Evolutionary conservation across 2,888 invertebrate species (phyloP).

Genomic region (Synanthedon myopaeformis): DNA sequence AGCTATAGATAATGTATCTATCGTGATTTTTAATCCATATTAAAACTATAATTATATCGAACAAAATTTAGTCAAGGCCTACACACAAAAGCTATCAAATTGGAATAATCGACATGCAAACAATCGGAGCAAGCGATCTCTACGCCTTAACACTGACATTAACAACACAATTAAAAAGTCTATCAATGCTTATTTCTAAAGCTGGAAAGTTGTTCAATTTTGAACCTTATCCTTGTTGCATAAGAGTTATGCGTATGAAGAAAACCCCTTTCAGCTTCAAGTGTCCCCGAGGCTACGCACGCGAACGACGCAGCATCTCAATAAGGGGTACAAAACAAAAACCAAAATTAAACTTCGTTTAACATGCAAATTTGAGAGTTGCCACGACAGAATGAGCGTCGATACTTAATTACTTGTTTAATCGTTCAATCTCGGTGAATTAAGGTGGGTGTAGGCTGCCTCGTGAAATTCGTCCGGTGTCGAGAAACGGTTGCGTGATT

Average conservation of each 20-base stretch:
- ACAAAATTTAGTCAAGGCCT: neutral
- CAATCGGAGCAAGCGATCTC: constrained; percentile 65
- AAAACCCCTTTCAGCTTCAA: constrained; percentile 11
- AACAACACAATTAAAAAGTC: constrained; percentile 68
- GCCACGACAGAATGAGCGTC: constrained; percentile 65
- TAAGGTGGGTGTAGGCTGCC: constrained; percentile 38
- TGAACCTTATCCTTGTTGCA: constrained; percentile 17
- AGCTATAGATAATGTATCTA: too few relatives aligned
- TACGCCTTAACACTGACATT: constrained; percentile 65
- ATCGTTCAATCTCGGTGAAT: constrained; percentile 59
- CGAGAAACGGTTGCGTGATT: neutral
- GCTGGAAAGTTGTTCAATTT: constrained; percentile 7
- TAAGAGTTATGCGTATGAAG: constrained; percentile 12
- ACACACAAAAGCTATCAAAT: constrained; percentile 16
- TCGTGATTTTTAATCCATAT: neutral
- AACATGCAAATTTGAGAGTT: constrained; percentile 71
- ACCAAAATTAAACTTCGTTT: constrained; percentile 64
- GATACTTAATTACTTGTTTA: constrained; percentile 69
- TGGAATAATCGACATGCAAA: constrained; percentile 40
- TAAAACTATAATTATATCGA: neutral
- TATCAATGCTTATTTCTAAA: constrained; percentile 25
- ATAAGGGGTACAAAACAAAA: constrained; percentile 62
- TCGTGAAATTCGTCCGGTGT: constrained; percentile 20
- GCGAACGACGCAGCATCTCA: constrained; percentile 52
- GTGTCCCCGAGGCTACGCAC: constrained; percentile 48